Evolutionary conservation across 2,113 vertebrate species (phyloP).

Genomic region (Syrmaticus mikado): DNA sequence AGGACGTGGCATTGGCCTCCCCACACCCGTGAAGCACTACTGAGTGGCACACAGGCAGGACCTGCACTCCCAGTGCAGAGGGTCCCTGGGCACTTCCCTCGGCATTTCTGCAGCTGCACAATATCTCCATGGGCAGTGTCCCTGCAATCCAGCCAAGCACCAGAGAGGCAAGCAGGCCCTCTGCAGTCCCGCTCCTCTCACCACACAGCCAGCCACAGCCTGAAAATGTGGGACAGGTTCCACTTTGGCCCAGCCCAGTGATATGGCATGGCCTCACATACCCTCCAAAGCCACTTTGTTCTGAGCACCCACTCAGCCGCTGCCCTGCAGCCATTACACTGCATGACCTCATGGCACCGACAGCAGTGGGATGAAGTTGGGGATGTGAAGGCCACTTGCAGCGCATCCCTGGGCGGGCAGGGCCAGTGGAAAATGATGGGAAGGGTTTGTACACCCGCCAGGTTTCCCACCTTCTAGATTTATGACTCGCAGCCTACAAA

Average conservation of each 20-base stretch:
- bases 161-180: not conserved
- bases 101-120: not conserved
- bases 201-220: too few relatives aligned
- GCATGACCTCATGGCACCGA: fast-evolving
- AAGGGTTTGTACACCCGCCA: not conserved
- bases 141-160: fast-evolving
- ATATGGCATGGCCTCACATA: not conserved
- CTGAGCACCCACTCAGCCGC: fast-evolving
- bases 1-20: fast-evolving
- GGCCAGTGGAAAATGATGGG: not conserved
- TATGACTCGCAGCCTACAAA: conserved; percentile 27
- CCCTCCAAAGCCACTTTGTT: not conserved
- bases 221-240: not conserved
- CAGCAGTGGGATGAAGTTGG: fast-evolving
- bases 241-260: fast-evolving
- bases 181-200: fast-evolving
- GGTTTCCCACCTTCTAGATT: conserved; percentile 28
- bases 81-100: not conserved
- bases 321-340: not conserved
- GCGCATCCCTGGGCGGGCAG: not conserved
- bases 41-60: not conserved
- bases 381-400: not conserved
- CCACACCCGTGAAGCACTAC: not conserved
- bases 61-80: not conserved
- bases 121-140: not conserved